These are phyloP conservation scores for Lepidochitona cinerea DNA, from an alignment of 2,888 invertebrate species.

Conservation along the genomic window DNA sequence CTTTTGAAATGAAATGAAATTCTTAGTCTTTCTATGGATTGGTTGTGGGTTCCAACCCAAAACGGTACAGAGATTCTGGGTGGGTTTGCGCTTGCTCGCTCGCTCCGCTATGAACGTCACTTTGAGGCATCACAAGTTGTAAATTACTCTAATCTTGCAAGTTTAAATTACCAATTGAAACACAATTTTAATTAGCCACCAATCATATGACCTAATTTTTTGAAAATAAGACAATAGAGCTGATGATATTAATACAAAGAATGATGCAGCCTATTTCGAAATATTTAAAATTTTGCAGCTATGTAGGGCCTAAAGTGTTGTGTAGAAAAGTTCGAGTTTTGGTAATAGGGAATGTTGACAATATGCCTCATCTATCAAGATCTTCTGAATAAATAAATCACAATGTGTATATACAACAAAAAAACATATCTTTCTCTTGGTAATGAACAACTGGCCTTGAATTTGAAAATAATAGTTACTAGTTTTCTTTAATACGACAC, in stretches of 20 bases:
- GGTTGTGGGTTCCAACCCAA: too few species aligned
- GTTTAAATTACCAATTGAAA: too few species aligned
- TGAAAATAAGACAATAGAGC: neutral
- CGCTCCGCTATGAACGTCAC: too few species aligned
- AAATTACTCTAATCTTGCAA: too few species aligned
- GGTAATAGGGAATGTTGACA: conserved; percentile 16
- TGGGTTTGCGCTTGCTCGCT: too few species aligned
- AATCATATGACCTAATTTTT: neutral
- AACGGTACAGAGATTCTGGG: too few species aligned
- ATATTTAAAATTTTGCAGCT: neutral
- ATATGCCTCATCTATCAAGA: conserved; percentile 14
- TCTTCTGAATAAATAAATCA: conserved; percentile 21
- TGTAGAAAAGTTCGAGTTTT: conserved; percentile 22
- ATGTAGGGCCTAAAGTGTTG: conserved; percentile 15
- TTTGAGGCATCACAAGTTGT: too few species aligned
- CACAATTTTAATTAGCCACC: too few species aligned
- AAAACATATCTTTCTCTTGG: conserved; percentile 14
- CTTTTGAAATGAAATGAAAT: too few species aligned
- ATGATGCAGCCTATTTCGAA: too few species aligned
- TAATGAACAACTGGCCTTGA: conserved; percentile 30
- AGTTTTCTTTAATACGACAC: conserved; percentile 12
- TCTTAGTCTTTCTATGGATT: too few species aligned
- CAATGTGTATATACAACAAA: conserved; percentile 26
- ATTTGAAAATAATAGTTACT: conserved; percentile 29
- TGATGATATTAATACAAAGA: too few species aligned